phyloP scores from a whole-genome alignment of 2,113 vertebrate genomes.

The Neomonachus schauinslandi region DNA sequence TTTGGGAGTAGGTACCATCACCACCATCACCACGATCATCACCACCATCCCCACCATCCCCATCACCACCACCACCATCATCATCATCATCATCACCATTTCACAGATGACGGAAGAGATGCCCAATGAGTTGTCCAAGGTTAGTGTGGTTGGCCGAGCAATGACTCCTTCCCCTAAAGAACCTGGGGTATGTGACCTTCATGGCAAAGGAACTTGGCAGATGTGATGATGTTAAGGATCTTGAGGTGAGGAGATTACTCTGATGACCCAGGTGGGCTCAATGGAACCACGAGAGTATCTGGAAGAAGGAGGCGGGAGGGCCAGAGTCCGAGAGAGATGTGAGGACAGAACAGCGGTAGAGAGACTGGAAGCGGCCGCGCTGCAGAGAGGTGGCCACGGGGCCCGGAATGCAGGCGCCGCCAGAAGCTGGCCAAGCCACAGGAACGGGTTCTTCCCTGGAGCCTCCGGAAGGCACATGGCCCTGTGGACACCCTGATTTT shows the following conservation, averaged over 20 bases:
- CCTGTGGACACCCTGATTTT: accelerated
- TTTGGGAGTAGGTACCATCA: too few species aligned
- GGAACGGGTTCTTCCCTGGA: accelerated
- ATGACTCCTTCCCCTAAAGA: too few species aligned
- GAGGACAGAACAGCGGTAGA: background rate
- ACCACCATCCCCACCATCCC: accelerated
- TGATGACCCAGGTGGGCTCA: accelerated
- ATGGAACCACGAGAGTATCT: background rate
- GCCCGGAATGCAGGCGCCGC: accelerated
- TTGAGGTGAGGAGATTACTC: background rate
- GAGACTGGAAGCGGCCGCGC: accelerated
- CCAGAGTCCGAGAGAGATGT: background rate
- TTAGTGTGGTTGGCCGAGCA: background rate
- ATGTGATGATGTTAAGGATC: background rate
- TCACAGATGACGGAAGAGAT: background rate
- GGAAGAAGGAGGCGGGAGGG: background rate
- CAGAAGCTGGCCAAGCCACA: background rate
- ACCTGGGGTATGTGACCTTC: accelerated
- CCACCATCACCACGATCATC: too few species aligned
- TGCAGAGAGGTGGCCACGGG: background rate
- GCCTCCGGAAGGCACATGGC: accelerated
- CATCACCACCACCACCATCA: accelerated
- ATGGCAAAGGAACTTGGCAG: background rate
- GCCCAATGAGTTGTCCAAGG: too few species aligned
- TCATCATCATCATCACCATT: background rate